Evolutionary conservation across 2,888 invertebrate genomes (phyloP).

Genomic region (Campoplex nolae): DNA sequence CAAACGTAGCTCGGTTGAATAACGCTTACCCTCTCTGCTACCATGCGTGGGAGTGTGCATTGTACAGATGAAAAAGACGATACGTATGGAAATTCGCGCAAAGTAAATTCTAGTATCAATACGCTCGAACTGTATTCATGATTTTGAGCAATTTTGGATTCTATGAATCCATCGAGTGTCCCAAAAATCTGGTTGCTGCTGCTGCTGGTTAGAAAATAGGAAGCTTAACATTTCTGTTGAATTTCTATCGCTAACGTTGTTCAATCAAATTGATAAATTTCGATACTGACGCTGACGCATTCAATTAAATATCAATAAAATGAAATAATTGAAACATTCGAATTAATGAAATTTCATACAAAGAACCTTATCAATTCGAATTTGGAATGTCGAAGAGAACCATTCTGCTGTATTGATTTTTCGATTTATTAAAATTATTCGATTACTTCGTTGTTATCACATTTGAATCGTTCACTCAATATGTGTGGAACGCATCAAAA

Average conservation of each 20-base stretch:
- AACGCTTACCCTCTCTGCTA: neutral
- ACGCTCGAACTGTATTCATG: constrained; percentile 19
- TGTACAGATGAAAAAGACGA: constrained; percentile 2
- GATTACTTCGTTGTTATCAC: too few species aligned
- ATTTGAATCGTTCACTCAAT: too few species aligned
- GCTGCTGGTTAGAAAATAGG: neutral
- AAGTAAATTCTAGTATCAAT: constrained; percentile 35
- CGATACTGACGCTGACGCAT: too few species aligned
- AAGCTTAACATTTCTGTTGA: neutral
- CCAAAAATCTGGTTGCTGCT: neutral
- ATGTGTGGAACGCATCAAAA: too few species aligned
- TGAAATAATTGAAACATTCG: too few species aligned
- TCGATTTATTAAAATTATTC: neutral
- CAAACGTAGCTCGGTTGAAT: neutral
- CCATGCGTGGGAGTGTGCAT: neutral
- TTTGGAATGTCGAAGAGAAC: neutral
- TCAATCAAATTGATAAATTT: too few species aligned
- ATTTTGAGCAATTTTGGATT: neutral
- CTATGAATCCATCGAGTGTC: neutral
- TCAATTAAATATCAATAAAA: too few species aligned
- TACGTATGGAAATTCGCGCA: constrained; percentile 27
- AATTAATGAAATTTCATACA: too few species aligned
- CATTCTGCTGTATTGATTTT: neutral
- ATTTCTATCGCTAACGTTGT: neutral
- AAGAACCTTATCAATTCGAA: too few species aligned